Conservation (phyloP, 2,888 invertebrate genomes). For the Leuctra nigra region DNA sequence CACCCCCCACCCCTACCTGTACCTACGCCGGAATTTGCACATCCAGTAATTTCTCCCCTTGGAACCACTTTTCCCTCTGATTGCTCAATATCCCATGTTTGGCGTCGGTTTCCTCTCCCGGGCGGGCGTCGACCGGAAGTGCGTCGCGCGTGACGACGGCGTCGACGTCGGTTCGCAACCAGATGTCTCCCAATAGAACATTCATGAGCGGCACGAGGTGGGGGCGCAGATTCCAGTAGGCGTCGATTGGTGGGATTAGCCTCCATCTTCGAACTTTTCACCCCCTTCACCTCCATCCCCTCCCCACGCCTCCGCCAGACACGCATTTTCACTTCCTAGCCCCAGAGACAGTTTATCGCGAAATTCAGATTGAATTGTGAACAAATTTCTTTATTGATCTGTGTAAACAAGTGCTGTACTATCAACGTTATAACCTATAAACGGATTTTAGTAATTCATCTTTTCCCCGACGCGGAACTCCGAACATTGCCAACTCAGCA, state of each 20-base stretch:
- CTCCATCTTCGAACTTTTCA: background rate
- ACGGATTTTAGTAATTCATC: too few relatives aligned
- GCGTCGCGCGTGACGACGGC: constrained; percentile 3
- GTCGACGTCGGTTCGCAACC: background rate
- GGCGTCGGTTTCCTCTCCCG: background rate
- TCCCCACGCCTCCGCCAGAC: background rate
- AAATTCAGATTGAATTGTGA: too few relatives aligned
- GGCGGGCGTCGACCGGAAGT: background rate
- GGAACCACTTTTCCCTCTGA: background rate
- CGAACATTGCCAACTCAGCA: too few relatives aligned
- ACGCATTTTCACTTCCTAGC: too few relatives aligned
- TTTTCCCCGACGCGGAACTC: too few relatives aligned
- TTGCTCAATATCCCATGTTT: background rate
- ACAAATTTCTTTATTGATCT: too few relatives aligned
- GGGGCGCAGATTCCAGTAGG: background rate
- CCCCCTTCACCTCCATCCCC: background rate
- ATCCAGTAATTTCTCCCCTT: background rate
- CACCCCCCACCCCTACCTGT: background rate
- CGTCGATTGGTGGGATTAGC: background rate
- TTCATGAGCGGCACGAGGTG: background rate
- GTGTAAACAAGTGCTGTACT: too few relatives aligned
- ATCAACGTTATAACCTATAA: too few relatives aligned
- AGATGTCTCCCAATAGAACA: background rate
- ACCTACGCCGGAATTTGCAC: background rate
- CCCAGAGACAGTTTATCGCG: too few relatives aligned